Base-by-base conservation (phyloP, 92 coral and sea anemone genomes). In the Chrysogorgia sp. region DNA sequence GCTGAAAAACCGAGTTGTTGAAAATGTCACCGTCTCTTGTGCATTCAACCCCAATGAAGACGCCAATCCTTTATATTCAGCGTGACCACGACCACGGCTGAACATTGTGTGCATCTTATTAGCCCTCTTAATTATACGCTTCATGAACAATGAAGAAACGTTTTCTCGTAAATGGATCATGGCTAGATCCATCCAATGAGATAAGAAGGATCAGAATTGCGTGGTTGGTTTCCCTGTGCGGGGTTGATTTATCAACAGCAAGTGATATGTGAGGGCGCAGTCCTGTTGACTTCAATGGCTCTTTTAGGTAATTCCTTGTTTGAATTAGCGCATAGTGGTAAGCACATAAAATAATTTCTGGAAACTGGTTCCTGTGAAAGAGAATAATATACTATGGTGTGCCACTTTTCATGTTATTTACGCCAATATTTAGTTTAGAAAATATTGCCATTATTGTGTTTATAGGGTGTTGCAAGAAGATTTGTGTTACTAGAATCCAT, bases 151-250 rank as follows among this genome's bases (percentile, higher is more conserved):
- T 1, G 32, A 71, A 52, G 15, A 52, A 0, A 1, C 29, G 0
- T 71, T 41, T 71, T 71, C 64, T 33, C 49, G 29, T 14, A 71
- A 71, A 20, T 53, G 19, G 19, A 71, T 29, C 78, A 71, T 71
- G 0, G 65, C 78, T 33, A 71, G 33, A 55, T 71, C 78, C 64
- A 71, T 71, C 78, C 78, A 52, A 31, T 71, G 78, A 2, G 31
- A 57, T 7, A 57, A 67, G 1, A 26, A 67, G 50, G 8, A 67
- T 7, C 31, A 67, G 55, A 8, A 67, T 40, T 3, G 74, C 55
- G 22, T 67, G 74, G 32, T 67, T 67, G 10, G 74, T 67, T 2
- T 67, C 74, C 33, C 74, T 67, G 49, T 67, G 74, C 24, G 56
- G 74, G 2, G 74, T 67, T 4, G 74, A 67, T 40, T 67, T 67